Percentiles rank a stretch among this genome's conserved stretches.
phyloP scores from a whole-genome alignment of 2,113 vertebrate species.

The Anhinga anhinga region DNA sequence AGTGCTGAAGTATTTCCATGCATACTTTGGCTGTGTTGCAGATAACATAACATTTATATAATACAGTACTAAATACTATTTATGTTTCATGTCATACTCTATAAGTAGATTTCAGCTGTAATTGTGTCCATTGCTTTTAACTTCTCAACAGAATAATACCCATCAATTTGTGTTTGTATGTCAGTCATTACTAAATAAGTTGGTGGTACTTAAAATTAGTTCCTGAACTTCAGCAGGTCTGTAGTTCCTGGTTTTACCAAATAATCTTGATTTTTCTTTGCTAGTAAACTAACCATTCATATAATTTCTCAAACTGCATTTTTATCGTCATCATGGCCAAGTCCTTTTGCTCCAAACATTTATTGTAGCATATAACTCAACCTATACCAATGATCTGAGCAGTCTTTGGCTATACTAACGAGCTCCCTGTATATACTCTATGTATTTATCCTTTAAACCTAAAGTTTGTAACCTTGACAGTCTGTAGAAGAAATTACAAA shows the following conservation, averaged over 20 bases:
- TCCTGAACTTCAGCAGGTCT: neutral
- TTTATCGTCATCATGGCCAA: neutral
- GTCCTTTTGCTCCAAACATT: neutral
- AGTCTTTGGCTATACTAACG: neutral
- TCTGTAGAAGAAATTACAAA: neutral
- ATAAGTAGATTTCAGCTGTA: neutral
- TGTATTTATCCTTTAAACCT: neutral
- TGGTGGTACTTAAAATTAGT: neutral
- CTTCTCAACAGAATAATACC: neutral
- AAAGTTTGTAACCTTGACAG: neutral
- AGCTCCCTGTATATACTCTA: neutral
- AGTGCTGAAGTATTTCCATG: neutral
- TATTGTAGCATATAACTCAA: neutral
- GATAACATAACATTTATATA: neutral
- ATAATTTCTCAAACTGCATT: neutral
- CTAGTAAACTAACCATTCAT: neutral
- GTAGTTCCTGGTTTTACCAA: neutral
- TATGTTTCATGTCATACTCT: neutral
- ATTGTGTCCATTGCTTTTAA: neutral
- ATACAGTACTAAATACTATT: neutral
- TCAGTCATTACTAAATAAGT: neutral
- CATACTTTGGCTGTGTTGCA: neutral
- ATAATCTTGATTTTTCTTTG: neutral
- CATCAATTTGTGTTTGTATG: neutral
- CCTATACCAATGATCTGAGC: neutral